Evolutionary conservation across 2,888 invertebrate genomes (phyloP).

Genomic region (Anaspis maculata): DNA sequence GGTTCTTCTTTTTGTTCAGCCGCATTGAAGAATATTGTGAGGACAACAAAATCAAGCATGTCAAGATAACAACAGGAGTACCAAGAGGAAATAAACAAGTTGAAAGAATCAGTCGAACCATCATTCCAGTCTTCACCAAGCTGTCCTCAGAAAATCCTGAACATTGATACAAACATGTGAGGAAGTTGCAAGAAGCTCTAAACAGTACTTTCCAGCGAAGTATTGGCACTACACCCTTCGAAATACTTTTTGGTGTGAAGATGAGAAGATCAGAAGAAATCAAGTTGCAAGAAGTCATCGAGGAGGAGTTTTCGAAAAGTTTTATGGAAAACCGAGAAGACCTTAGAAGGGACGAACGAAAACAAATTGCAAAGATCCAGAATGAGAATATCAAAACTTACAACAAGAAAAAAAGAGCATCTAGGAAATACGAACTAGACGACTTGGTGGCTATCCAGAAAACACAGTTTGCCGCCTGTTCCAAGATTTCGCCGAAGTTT

Average conservation of each 20-base stretch:
- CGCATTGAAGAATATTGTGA: conserved; percentile 31
- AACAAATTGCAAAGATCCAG: conserved; percentile 14
- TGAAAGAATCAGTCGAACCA: conserved; percentile 25
- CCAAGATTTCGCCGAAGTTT: conserved; percentile 28
- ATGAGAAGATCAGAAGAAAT: conserved; percentile 18
- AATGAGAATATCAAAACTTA: conserved; percentile 19
- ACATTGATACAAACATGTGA: conserved; percentile 23
- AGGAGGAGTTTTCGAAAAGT: conserved; percentile 12
- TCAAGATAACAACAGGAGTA: conserved; percentile 25
- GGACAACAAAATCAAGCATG: conserved; percentile 29
- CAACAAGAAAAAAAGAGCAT: conserved; percentile 1
- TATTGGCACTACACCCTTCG: conserved; percentile 16
- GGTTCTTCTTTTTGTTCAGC: conserved; percentile 33
- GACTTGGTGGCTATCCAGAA: conserved; percentile 29
- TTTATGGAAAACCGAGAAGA: conserved; percentile 15
- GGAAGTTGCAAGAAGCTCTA: conserved; percentile 10
- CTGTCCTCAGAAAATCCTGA: conserved; percentile 26
- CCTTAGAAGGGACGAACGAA: neutral
- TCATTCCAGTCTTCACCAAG: conserved; percentile 31
- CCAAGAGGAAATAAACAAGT: conserved; percentile 34
- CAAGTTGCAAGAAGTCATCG: conserved; percentile 15
- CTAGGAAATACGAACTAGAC: conserved; percentile 15
- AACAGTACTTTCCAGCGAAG: conserved; percentile 19
- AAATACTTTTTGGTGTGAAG: conserved; percentile 20
- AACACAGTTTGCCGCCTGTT: conserved; percentile 28